phyloP scores from a whole-genome alignment of 1,140 invertebrate species.

The Drosophila melanogaster region DNA sequence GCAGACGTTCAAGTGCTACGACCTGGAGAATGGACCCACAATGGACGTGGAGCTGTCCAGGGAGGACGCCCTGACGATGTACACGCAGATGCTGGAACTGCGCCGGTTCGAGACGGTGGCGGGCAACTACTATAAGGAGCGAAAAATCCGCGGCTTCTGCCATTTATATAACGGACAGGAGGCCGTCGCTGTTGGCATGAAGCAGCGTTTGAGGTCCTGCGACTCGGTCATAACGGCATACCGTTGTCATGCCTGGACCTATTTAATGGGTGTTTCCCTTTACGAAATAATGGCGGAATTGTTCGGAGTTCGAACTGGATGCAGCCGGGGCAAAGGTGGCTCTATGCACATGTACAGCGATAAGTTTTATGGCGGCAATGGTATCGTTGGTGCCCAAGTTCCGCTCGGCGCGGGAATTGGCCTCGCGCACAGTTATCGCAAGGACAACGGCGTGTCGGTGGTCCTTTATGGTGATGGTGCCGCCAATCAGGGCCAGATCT shows the following conservation, averaged over 20 bases:
- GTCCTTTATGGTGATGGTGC: constrained; percentile 98
- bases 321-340: constrained; percentile 90
- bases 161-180: constrained; percentile 94
- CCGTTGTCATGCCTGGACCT: constrained; percentile 88
- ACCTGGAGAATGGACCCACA: constrained; percentile 91
- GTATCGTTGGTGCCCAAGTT: constrained; percentile 99
- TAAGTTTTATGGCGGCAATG: constrained; percentile 95
- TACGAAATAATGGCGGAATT: constrained; percentile 94
- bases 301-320: constrained; percentile 89
- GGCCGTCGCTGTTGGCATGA: constrained; percentile 86
- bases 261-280: constrained; percentile 90
- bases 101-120: constrained; percentile 90
- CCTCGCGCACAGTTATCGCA: constrained; percentile 94
- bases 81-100: constrained; percentile 89
- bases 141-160: constrained; percentile 92
- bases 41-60: constrained; percentile 86
- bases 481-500: constrained; percentile 95
- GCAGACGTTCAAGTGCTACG: constrained; percentile 89
- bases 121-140: constrained; percentile 91
- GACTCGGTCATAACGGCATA: constrained; percentile 92
- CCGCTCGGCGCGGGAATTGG: constrained; percentile 97
- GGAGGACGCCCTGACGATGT: constrained; percentile 88
- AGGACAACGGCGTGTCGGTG: constrained; percentile 92
- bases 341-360: constrained; percentile 87
- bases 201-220: constrained; percentile 86